These are phyloP conservation scores for Cryptus armator DNA, from an alignment of 2,888 invertebrate genomes.

Conservation along the genomic window DNA sequence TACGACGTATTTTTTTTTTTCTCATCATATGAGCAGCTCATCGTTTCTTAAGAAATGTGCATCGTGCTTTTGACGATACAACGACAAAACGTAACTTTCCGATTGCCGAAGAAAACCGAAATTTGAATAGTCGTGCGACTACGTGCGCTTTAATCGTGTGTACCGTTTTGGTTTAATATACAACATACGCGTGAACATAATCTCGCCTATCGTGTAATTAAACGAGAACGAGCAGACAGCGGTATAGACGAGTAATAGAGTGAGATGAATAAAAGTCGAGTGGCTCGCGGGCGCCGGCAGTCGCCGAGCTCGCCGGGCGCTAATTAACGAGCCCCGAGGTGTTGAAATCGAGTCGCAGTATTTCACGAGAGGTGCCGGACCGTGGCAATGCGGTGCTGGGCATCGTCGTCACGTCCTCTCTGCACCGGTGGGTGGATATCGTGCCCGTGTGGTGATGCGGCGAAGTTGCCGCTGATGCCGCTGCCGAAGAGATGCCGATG, in stretches of 20 bases:
- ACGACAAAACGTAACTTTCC: constrained; percentile 67
- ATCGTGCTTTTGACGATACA: constrained; percentile 24
- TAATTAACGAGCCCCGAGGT: constrained; percentile 82
- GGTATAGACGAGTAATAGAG: constrained; percentile 35
- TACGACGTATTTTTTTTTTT: too few species aligned
- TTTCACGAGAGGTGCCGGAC: constrained; percentile 76
- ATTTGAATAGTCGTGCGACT: background rate
- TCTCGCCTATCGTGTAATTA: constrained; percentile 62
- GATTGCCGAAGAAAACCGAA: background rate
- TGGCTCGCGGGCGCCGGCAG: constrained; percentile 16
- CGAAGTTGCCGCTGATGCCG: constrained; percentile 31
- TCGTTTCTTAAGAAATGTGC: too few species aligned
- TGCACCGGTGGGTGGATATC: constrained; percentile 61
- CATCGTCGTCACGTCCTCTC: constrained; percentile 34
- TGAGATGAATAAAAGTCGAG: constrained; percentile 59
- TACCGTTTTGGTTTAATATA: background rate
- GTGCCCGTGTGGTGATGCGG: constrained; percentile 42
- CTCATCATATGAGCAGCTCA: too few species aligned
- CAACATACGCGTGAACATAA: constrained; percentile 45
- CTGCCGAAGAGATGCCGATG: constrained; percentile 23
- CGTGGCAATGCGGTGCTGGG: constrained; percentile 50
- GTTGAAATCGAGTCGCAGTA: constrained; percentile 83
- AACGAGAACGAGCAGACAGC: constrained; percentile 55
- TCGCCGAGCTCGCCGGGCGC: constrained; percentile 60
- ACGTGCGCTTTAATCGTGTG: background rate